phyloP scores from a whole-genome alignment of 2,888 invertebrate species.

The Anarsia innoxiella region DNA sequence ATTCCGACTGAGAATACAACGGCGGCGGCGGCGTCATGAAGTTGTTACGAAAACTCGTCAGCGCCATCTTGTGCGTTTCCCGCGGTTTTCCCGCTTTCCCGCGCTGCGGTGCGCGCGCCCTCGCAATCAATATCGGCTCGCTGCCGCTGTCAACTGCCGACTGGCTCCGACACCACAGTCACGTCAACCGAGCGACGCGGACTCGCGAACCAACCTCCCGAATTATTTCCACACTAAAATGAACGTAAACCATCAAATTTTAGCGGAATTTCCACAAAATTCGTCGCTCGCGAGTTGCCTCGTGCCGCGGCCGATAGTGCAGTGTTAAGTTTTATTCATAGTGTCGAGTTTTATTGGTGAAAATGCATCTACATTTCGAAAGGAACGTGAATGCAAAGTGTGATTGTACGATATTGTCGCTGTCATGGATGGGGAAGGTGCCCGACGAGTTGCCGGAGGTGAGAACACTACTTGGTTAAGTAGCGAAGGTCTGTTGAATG shows the following conservation, averaged over 20 bases:
- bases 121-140: conserved; percentile 59
- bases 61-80: conserved; percentile 52
- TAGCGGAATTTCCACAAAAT: neutral
- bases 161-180: conserved; percentile 29
- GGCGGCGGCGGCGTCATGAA: conserved; percentile 5
- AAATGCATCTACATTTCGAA: conserved; percentile 98
- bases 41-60: conserved; percentile 18
- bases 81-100: conserved; percentile 45
- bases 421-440: conserved; percentile 99
- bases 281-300: neutral
- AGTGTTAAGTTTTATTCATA: conserved; percentile 9
- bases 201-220: conserved; percentile 32
- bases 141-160: conserved; percentile 32
- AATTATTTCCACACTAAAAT: conserved; percentile 8
- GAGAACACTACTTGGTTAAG: conserved; percentile 35
- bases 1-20: neutral
- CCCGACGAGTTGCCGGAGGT: conserved; percentile 97
- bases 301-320: neutral
- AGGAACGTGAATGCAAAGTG: conserved; percentile 94
- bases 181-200: conserved; percentile 41
- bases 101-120: conserved; percentile 36
- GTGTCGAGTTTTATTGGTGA: conserved; percentile 20
- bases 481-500: neutral
- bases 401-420: conserved; percentile 94
- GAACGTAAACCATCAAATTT: conserved; percentile 2